Conservation (phyloP, 92 coral and sea anemone species). For the Parazoanthus swiftii region DNA sequence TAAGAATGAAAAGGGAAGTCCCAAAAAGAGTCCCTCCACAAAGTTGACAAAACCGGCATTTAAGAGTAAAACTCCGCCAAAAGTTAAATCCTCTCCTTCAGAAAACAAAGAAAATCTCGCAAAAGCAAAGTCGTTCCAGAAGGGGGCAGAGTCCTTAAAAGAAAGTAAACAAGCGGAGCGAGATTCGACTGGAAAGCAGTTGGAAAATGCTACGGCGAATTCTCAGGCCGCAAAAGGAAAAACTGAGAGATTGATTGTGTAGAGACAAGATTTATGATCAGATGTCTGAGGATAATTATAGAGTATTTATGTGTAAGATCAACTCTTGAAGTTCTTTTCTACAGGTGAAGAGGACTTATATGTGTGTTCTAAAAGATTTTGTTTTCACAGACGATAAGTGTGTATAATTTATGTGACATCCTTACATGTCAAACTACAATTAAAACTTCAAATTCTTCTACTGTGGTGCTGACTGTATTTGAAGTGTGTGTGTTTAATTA, state of each 20-base stretch:
- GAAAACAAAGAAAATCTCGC: slow-evolving; percentile 33
- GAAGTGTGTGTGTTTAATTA: too few relatives aligned
- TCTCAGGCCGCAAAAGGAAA: background rate
- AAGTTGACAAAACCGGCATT: background rate
- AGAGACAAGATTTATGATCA: background rate
- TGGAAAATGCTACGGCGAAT: background rate
- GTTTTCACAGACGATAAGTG: too few relatives aligned
- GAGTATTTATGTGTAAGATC: background rate
- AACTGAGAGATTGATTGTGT: background rate
- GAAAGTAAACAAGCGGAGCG: background rate
- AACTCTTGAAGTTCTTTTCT: too few relatives aligned
- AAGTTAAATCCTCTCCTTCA: background rate
- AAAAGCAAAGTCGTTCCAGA: background rate
- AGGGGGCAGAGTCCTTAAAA: background rate
- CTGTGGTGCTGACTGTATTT: too few relatives aligned
- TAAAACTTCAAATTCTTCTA: too few relatives aligned
- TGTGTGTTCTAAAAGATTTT: too few relatives aligned
- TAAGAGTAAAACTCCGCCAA: background rate
- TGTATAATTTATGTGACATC: too few relatives aligned
- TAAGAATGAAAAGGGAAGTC: background rate
- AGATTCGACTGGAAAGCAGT: background rate
- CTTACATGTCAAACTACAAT: too few relatives aligned
- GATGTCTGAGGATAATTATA: background rate
- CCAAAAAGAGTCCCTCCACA: background rate
- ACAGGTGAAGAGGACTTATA: too few relatives aligned